Evolutionary conservation across 2,113 vertebrate genomes (phyloP).

Genomic region (Platysternon megacephalum): DNA sequence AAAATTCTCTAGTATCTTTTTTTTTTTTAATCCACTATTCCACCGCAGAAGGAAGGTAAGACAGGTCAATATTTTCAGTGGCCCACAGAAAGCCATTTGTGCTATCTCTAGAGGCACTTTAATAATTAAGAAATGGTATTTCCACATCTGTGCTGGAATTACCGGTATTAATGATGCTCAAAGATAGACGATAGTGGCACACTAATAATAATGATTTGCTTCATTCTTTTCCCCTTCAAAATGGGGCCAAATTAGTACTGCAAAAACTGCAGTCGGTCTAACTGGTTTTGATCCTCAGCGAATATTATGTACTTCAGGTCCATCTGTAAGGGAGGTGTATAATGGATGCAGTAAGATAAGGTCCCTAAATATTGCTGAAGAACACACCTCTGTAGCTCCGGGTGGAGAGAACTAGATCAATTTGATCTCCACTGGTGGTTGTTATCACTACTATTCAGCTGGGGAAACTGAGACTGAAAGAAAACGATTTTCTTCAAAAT

Average conservation of each 20-base stretch:
- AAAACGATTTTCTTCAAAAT: not conserved
- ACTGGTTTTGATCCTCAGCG: not conserved
- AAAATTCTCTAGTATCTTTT: slow-evolving; percentile 56
- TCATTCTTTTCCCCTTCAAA: not conserved
- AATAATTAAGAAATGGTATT: not conserved
- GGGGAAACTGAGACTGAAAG: not conserved
- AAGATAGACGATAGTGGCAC: not conserved
- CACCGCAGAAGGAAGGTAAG: slow-evolving; percentile 14
- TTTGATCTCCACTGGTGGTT: not conserved
- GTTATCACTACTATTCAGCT: not conserved
- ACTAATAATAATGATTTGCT: not conserved
- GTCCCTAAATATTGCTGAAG: not conserved
- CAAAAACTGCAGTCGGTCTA: not conserved
- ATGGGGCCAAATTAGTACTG: not conserved
- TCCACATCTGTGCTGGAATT: not conserved
- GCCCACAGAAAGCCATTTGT: not conserved
- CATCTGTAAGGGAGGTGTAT: not conserved
- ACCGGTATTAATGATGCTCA: not conserved
- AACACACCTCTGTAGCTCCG: not conserved
- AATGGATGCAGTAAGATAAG: not conserved
- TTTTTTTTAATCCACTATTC: not conserved
- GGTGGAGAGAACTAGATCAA: not conserved
- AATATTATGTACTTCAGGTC: not conserved
- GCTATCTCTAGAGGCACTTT: not conserved
- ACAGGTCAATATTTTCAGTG: slow-evolving; percentile 1